Conservation (phyloP, 2,888 invertebrate genomes). For the Caenorhabditis sp. region DNA sequence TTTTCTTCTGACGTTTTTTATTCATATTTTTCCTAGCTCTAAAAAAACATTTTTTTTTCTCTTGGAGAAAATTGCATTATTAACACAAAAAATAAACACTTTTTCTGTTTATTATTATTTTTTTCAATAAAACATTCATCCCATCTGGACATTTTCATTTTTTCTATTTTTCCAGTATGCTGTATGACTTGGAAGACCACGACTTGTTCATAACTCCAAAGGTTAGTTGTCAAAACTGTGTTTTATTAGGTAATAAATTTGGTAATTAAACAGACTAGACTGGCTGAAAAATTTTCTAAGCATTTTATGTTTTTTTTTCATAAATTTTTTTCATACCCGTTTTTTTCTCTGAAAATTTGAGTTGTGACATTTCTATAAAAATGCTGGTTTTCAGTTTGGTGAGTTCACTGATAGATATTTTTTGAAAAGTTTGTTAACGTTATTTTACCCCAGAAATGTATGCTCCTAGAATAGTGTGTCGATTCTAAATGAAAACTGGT, state of each 20-base stretch:
- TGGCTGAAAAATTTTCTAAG: too few relatives aligned
- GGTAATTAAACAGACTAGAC: neutral
- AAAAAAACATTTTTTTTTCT: neutral
- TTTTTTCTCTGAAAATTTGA: too few relatives aligned
- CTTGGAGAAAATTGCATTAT: neutral
- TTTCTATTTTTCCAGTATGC: conserved; percentile 14
- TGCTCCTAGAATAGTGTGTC: too few relatives aligned
- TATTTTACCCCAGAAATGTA: too few relatives aligned
- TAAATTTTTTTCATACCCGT: too few relatives aligned
- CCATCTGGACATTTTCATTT: conserved; percentile 21
- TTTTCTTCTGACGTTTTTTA: conserved; percentile 8
- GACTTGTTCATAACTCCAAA: conserved; percentile 63
- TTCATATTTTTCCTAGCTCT: neutral
- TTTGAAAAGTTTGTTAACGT: too few relatives aligned
- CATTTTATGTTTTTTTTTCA: neutral
- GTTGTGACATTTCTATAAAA: too few relatives aligned
- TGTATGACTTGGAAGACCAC: conserved; percentile 63
- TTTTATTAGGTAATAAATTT: neutral
- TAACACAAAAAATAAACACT: neutral
- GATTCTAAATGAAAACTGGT: too few relatives aligned
- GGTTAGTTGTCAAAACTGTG: conserved; percentile 5
- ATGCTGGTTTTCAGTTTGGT: too few relatives aligned
- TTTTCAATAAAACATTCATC: neutral
- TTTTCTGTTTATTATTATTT: neutral
- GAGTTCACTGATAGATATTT: too few relatives aligned